These are phyloP conservation scores for Eupithecia tripunctaria DNA, from an alignment of 2,888 invertebrate species.

Conservation along the genomic window DNA sequence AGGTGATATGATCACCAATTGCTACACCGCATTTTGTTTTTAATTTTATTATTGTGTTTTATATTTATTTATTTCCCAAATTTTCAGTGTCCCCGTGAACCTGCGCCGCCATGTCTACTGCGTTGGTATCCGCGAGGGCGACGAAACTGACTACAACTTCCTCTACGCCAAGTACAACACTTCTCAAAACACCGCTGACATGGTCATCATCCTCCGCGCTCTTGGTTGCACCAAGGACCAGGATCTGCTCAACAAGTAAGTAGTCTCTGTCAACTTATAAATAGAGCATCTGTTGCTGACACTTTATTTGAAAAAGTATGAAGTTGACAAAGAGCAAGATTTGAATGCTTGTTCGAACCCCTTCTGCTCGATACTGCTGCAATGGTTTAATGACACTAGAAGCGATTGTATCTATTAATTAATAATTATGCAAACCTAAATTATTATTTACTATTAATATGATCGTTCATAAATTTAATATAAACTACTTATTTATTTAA, in stretches of 20 bases:
- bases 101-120: slow-evolving; percentile 87
- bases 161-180: slow-evolving; percentile 83
- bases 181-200: slow-evolving; percentile 85
- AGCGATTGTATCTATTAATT: neutral
- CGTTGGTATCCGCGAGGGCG: slow-evolving; percentile 84
- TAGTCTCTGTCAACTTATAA: slow-evolving; percentile 19
- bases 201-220: slow-evolving; percentile 84
- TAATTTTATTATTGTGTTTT: neutral
- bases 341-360: neutral
- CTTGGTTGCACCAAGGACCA: slow-evolving; percentile 69
- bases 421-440: too few relatives aligned
- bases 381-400: neutral
- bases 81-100: slow-evolving; percentile 83
- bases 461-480: too few relatives aligned
- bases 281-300: neutral
- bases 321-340: neutral
- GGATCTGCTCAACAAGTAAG: slow-evolving; percentile 62
- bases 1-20: neutral
- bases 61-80: neutral
- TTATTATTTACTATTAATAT: too few relatives aligned
- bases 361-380: neutral
- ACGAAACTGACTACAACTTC: slow-evolving; percentile 85
- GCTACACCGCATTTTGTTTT: neutral
- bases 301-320: neutral
- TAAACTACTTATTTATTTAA: too few relatives aligned